Base-by-base conservation (phyloP, 2,797 vertebrate species). In the Cephalopachus bancanus region DNA sequence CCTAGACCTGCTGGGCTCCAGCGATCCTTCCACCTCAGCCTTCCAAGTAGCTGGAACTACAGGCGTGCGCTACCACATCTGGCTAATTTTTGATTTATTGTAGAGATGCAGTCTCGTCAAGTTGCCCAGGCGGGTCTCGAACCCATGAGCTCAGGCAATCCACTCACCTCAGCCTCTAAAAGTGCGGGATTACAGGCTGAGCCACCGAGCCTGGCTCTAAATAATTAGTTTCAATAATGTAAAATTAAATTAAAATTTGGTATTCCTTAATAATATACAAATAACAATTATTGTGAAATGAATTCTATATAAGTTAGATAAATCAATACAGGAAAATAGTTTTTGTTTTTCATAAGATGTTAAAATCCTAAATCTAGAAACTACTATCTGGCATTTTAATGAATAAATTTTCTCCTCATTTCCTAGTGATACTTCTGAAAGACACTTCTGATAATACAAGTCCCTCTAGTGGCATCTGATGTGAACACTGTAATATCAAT, bases 381-480 rank as follows among this genome's bases (percentile, higher is more conserved):
- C 71, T 15, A 85, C 55, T 75, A 62, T 33, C 12, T 86, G 20
- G 2, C 5, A 87, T 49, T 90, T 95, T 93, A 15, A 94, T 7
- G 74, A 93, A 33, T 26, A 71, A 8, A 79, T 44, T 90, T 92
- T 64, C 59, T 55, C 80, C 20, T 30, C 80, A 67, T 96, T 95
- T 95, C n/a, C 51, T 80, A 37, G 64, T 93, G 83, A 96, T 92
- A 57, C 84, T 97, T 91, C 26, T 64, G 30, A 78, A 97, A 98
- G 92, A 93, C 89, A 98, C 98, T 98, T 97, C 90, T 97, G 95
- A 98, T 98, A 98, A 96, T 96, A 98, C 93, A 98, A 97, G 98
- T 98, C 98, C 98, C 98, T 98, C 98, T 99, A 98, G 98, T 98
- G 98, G 98, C 86, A 97, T 96, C 49, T 78, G 12, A 11, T 28